Base-by-base conservation (phyloP, 2,113 vertebrate genomes). In the Eptesicus fuscus region DNA sequence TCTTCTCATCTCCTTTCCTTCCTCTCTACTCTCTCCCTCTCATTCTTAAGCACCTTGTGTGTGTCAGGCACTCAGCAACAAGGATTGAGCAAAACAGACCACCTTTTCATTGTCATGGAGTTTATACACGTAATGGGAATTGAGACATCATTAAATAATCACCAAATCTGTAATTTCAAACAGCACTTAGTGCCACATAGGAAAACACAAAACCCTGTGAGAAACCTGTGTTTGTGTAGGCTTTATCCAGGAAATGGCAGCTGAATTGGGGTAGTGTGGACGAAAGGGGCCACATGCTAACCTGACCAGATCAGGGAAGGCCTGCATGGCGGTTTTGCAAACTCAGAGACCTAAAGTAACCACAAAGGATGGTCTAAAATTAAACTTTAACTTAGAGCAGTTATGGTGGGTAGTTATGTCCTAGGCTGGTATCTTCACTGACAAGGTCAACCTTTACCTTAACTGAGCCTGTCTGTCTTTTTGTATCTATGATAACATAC, bases 91-190 rank as follows among this genome's bases (percentile, higher is more conserved):
- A 70, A 94, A 82, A 88, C n/a, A 56, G n/a, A 63, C 11, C 25
- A 87, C 28, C 49, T 92, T 90, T 16, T 90, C 53, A 63, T 77
- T 51, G 80, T 65, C 42, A 61, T 35, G 35, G 70, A 80, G 49
- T n/a, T 93, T 95, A 94, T 17, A 89, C 10, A 85, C 16, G 17
- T 61, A 83, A 59, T 69, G 59, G 65, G 78, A 85, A 73, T 23
- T 51, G 83, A 89, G n/a, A 61, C 20, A 51, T 67, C 61, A 79
- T 40, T 70, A 84, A 70, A 61, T 40, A 63, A 79, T 51, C 70
- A 74, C 40, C 76, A 79, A 47, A 56, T 80, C 70, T 95, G 22
- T 70, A 16, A 93, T 80, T 95, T 88, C 51, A 88, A 84, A 90
- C 13, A 71, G 65, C 65, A 88, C 44, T 91, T 87, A 61, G 35